Conservation (phyloP, 2,888 invertebrate genomes). For the Zhuqinia jingwanae region DNA sequence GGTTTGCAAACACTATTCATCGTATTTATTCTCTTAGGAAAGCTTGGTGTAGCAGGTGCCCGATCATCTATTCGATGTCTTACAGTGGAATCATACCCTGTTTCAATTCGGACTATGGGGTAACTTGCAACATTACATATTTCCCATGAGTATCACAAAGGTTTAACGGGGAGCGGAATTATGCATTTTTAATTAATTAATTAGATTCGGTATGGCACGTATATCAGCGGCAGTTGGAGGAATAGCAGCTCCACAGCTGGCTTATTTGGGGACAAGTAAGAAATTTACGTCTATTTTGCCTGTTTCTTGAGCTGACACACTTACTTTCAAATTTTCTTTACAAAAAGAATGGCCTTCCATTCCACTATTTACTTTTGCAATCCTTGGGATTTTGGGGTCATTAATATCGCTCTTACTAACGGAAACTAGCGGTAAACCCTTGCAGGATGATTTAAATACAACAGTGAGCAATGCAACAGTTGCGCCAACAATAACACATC, state of each 20-base stretch:
- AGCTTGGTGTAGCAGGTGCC: slow-evolving; percentile 73
- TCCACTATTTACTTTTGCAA: slow-evolving; percentile 74
- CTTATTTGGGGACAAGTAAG: slow-evolving; percentile 73
- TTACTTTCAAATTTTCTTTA: neutral
- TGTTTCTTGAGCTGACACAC: neutral
- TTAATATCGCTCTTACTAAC: slow-evolving; percentile 70
- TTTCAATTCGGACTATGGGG: slow-evolving; percentile 75
- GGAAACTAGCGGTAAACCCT: slow-evolving; percentile 74
- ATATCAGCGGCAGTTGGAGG: slow-evolving; percentile 73
- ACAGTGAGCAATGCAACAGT: slow-evolving; percentile 50
- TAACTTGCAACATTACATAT: neutral
- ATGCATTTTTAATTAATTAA: slow-evolving; percentile 2
- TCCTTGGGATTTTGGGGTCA: slow-evolving; percentile 71
- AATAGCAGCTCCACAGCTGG: slow-evolving; percentile 72
- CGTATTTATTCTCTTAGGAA: slow-evolving; percentile 71
- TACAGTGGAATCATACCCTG: slow-evolving; percentile 70
- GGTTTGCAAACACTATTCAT: slow-evolving; percentile 65
- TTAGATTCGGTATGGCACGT: slow-evolving; percentile 71
- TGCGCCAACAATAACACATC: slow-evolving; percentile 46
- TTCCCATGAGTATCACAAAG: too few relatives aligned
- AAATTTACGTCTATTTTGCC: neutral
- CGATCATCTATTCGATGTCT: slow-evolving; percentile 58
- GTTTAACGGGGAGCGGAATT: neutral
- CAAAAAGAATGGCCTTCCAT: slow-evolving; percentile 67
- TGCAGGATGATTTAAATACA: slow-evolving; percentile 66